Conservation (phyloP, 1,140 invertebrate genomes). For the Penaeus vannamei region DNA sequence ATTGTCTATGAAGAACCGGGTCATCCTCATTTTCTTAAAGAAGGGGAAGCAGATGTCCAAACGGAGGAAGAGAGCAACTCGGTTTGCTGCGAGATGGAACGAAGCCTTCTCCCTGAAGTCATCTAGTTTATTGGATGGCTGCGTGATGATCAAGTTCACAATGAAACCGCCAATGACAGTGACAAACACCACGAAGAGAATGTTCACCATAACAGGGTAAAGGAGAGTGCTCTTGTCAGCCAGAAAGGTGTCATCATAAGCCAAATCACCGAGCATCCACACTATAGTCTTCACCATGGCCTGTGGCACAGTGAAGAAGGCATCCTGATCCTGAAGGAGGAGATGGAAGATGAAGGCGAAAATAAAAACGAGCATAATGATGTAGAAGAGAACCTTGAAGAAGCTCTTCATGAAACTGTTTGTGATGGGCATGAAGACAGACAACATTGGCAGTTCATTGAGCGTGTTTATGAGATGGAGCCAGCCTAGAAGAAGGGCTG, state of each 20-base stretch:
- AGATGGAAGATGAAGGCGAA: slow-evolving; percentile 59
- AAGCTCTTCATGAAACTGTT: slow-evolving; percentile 42
- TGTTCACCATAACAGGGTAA: slow-evolving; percentile 51
- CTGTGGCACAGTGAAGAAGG: slow-evolving; percentile 47
- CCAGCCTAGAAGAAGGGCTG: slow-evolving; percentile 45
- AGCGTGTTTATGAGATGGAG: slow-evolving; percentile 43
- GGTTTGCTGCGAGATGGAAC: slow-evolving; percentile 22
- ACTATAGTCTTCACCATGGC: slow-evolving; percentile 59
- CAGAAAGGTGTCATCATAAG: slow-evolving; percentile 59
- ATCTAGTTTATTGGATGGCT: slow-evolving; percentile 31
- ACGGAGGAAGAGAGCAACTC: slow-evolving; percentile 29
- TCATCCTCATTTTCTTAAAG: background rate
- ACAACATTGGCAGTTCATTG: slow-evolving; percentile 38
- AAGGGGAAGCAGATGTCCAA: slow-evolving; percentile 49
- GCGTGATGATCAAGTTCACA: slow-evolving; percentile 47
- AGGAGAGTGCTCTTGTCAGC: background rate
- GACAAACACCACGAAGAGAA: slow-evolving; percentile 58
- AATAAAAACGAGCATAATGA: slow-evolving; percentile 48
- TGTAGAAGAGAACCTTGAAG: slow-evolving; percentile 52
- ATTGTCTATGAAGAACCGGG: background rate
- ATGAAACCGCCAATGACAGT: slow-evolving; percentile 50
- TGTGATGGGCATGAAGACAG: slow-evolving; percentile 34
- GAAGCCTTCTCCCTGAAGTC: slow-evolving; percentile 22
- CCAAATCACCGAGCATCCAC: slow-evolving; percentile 60
- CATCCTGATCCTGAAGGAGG: slow-evolving; percentile 37